Base-by-base conservation (phyloP, 2,797 vertebrate species). In the Oreortyx pictus region DNA sequence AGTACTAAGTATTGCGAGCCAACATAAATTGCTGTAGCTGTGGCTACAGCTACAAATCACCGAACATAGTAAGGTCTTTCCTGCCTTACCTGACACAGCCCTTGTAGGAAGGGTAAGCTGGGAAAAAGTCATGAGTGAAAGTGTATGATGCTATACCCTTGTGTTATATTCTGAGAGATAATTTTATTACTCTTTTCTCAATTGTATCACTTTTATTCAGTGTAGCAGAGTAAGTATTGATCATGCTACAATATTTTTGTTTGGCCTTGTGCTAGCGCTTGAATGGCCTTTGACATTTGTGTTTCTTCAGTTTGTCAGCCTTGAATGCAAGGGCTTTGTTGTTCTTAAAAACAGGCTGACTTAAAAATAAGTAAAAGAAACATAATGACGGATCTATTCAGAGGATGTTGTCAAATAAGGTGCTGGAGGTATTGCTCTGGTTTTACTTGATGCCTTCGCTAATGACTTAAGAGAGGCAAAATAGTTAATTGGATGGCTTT, bases 401-500 rank as follows among this genome's bases (percentile, higher is more conserved):
- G 37, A 57, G 49, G 6, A 25, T 64, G 29, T 47, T 72, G 33
- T 84, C 70, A 86, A 64, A 44, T 44, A 57, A 66, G 35, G 6
- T 71, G 14, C 47, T 71, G 11, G 49, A 84, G 25, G 57, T 39
- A 10, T 71, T 86, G 35, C 62, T 46, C 44, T 86, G 39, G 3
- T 76, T 81, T 93, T 54, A 54, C n/a, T 59, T 88, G 39, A 19
- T 10, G 56, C 16, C 23, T 87, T 92, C 39, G 82, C 37, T 80
- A 86, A 75, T 87, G 27, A 20, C 46, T 49, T 17, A 71, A 54
- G 52, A 60, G 80, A 67, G 35, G 14, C 47, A 67, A 71, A 60
- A 29, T 6, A 86, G 75, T 77, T 71, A 82, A 70, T 67, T 86
- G 25, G 17, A 70, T 77, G 77, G 52, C 44, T 80, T 74, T 77